Evolutionary conservation across 2,797 vertebrate genomes (phyloP).

Genomic region (Coracias cyanogaster): DNA sequence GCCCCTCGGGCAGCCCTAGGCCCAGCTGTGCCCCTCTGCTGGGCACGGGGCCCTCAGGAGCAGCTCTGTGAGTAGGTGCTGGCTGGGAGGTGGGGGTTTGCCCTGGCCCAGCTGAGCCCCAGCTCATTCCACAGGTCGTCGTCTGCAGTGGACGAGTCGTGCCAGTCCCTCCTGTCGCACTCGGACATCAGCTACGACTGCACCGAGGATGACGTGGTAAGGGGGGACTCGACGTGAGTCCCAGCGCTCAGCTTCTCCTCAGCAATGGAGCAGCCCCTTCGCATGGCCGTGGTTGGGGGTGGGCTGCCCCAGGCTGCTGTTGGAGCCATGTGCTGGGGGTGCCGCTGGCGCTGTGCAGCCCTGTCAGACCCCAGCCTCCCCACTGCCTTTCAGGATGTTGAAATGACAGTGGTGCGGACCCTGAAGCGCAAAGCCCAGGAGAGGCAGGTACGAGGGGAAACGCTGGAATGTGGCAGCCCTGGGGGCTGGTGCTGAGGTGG

Average conservation of each 20-base stretch:
- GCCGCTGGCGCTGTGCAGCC: background rate
- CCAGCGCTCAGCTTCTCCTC: background rate
- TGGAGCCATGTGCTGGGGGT: background rate
- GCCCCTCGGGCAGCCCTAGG: background rate
- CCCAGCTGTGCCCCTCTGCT: background rate
- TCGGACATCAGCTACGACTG: constrained; percentile 69
- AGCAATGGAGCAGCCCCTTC: background rate
- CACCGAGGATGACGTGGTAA: constrained; percentile 65
- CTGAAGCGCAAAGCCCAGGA: constrained; percentile 82
- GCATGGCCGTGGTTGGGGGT: accelerated
- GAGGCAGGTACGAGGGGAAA: constrained; percentile 76
- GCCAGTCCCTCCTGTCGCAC: constrained; percentile 65
- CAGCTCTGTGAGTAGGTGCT: background rate
- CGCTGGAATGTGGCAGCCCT: background rate
- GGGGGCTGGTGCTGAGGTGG: background rate
- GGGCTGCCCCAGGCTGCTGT: background rate
- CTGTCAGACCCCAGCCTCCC: background rate
- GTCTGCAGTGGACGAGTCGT: constrained; percentile 1
- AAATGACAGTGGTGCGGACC: constrained; percentile 73
- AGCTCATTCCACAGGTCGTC: background rate
- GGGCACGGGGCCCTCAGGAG: background rate
- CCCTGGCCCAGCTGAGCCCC: background rate
- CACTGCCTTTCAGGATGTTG: constrained; percentile 79
- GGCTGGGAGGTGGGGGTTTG: background rate
- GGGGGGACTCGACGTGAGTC: accelerated